A percentile compares a stretch with the other conserved stretches of the same genome.
Conservation (phyloP, 2,797 vertebrate genomes). For the Setipinna tenuifilis region DNA sequence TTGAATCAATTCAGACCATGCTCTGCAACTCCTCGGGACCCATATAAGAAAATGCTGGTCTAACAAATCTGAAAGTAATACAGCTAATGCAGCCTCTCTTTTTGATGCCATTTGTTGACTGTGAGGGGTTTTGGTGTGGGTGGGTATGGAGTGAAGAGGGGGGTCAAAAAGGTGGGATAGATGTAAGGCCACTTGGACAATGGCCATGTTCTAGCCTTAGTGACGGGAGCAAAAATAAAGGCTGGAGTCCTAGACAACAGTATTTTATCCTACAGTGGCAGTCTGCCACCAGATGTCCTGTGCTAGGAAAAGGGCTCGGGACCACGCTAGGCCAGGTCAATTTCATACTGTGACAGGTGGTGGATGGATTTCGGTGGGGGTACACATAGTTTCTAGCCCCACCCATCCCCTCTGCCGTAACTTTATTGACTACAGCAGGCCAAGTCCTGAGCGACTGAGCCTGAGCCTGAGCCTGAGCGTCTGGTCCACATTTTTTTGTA, state of each 20-base stretch:
- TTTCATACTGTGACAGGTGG: neutral
- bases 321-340: neutral
- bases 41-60: neutral
- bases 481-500: conserved; percentile 66
- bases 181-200: neutral
- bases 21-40: neutral
- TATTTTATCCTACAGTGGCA: neutral
- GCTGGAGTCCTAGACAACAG: too few relatives aligned
- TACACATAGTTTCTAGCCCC: neutral
- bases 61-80: neutral
- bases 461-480: too few relatives aligned
- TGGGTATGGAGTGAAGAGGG: neutral
- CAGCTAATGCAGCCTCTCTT: neutral
- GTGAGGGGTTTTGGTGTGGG: neutral
- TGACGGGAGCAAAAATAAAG: too few relatives aligned
- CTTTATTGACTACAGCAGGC: conserved; percentile 70
- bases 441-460: conserved; percentile 86
- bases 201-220: neutral
- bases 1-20: neutral
- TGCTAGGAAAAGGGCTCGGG: neutral
- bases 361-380: neutral
- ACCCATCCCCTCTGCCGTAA: conserved; percentile 22
- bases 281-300: neutral
- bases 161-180: neutral
- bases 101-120: too few relatives aligned